Conservation (phyloP, 2,797 vertebrate species). For the Sternarchorhynchus goeldii region DNA sequence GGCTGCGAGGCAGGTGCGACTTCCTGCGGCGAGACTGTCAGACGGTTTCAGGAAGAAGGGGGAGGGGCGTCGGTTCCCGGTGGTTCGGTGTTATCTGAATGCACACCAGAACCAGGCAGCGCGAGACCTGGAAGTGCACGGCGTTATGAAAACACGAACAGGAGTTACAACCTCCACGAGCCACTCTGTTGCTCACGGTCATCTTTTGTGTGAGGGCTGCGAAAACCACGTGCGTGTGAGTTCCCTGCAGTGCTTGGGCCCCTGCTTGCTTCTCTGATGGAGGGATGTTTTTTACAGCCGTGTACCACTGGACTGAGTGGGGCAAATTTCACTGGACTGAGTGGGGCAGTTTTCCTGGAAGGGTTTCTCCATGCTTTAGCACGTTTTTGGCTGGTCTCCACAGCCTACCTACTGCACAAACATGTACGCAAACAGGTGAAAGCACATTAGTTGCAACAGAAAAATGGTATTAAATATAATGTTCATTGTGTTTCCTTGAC, state of each 20-base stretch:
- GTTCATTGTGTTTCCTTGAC: not conserved
- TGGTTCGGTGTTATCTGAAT: slow-evolving; percentile 31
- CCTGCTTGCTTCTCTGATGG: not conserved
- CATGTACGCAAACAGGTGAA: slow-evolving; percentile 37
- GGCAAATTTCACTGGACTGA: slow-evolving; percentile 20
- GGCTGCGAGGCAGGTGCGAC: slow-evolving; percentile 28
- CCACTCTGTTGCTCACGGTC: not conserved
- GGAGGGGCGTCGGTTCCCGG: slow-evolving; percentile 21
- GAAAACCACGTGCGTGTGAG: not conserved
- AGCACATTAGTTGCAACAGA: slow-evolving; percentile 17
- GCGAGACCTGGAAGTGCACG: not conserved
- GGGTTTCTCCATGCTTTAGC: slow-evolving; percentile 27
- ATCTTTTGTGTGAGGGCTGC: not conserved
- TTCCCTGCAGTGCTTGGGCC: not conserved
- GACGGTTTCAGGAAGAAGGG: slow-evolving; percentile 13
- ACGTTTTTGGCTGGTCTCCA: slow-evolving; percentile 27
- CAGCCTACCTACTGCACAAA: slow-evolving; percentile 21
- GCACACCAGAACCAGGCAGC: slow-evolving; percentile 25
- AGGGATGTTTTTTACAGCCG: not conserved
- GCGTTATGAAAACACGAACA: not conserved
- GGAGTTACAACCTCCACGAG: not conserved
- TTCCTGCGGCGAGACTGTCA: slow-evolving; percentile 31
- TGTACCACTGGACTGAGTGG: slow-evolving; percentile 16
- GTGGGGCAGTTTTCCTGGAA: slow-evolving; percentile 25
- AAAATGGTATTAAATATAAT: slow-evolving; percentile 15